Percentiles rank a stretch among this genome's conserved stretches.
Conservation (phyloP, 2,888 invertebrate species). For the Amitus sp. region DNA sequence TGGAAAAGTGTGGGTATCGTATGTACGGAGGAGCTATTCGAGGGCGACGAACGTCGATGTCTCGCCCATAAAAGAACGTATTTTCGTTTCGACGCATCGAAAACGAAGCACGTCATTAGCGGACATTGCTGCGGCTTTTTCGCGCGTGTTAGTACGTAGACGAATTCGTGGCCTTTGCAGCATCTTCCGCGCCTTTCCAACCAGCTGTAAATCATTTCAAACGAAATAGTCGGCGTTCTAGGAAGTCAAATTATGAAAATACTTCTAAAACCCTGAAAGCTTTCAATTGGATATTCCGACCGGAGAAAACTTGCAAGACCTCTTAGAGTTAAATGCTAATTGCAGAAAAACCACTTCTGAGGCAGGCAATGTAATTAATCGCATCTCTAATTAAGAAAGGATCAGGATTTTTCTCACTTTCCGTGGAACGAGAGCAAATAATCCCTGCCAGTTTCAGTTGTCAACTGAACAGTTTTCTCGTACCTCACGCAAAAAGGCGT, state of each 20-base stretch:
- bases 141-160: constrained; percentile 8
- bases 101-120: constrained; percentile 31
- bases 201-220: constrained; percentile 35
- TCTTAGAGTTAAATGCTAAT: neutral
- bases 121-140: constrained; percentile 21
- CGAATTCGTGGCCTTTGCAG: constrained; percentile 8
- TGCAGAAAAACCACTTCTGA: constrained; percentile 3
- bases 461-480: constrained; percentile 23
- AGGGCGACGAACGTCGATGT: constrained; percentile 24
- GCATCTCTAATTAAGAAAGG: constrained; percentile 50
- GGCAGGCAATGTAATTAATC: constrained; percentile 56
- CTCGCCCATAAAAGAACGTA: constrained; percentile 46
- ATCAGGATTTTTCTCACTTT: constrained; percentile 35
- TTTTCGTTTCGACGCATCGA: constrained; percentile 48
- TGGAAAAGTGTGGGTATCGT: constrained; percentile 21
- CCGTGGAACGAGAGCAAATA: constrained; percentile 35
- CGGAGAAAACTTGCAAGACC: neutral
- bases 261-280: neutral
- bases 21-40: constrained; percentile 11
- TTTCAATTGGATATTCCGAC: too few relatives aligned
- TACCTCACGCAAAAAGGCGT: constrained; percentile 18
- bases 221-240: constrained; percentile 29
- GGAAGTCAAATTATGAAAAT: constrained; percentile 23
- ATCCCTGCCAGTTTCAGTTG: constrained; percentile 33
- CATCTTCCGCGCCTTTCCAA: constrained; percentile 22